phyloP scores from a whole-genome alignment of 2,113 vertebrate genomes.

The Lepidothrix coronata region DNA sequence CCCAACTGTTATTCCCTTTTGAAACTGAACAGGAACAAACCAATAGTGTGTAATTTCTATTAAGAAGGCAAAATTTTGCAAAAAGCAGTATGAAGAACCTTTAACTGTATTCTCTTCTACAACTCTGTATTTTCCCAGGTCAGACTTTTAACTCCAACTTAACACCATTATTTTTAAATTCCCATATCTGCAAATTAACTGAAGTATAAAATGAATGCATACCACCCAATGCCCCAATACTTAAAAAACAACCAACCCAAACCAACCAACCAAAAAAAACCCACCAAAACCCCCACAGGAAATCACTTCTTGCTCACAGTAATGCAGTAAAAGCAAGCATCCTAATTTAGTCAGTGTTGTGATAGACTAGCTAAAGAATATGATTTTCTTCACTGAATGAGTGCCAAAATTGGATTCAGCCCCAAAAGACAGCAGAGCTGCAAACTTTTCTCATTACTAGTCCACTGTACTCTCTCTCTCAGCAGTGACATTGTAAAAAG shows the following conservation, averaged over 20 bases:
- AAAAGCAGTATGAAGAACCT: background rate
- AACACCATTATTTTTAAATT: background rate
- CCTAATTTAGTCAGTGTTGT: background rate
- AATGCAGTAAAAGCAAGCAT: background rate
- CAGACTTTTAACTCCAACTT: background rate
- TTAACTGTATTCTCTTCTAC: background rate
- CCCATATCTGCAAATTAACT: background rate
- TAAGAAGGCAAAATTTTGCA: background rate
- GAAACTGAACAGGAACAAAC: background rate
- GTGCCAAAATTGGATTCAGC: background rate
- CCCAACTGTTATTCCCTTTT: background rate
- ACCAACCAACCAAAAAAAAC: background rate
- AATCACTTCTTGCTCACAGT: background rate
- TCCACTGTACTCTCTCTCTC: background rate
- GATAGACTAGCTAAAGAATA: background rate
- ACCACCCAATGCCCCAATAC: background rate
- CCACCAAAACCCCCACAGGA: background rate
- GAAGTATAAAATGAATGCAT: background rate
- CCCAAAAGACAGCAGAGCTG: background rate
- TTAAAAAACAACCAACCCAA: background rate
- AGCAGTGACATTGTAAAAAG: accelerated
- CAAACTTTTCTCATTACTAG: background rate
- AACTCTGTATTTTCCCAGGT: background rate
- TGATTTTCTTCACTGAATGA: background rate
- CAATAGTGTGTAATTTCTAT: background rate